Conservation (phyloP, 2,113 vertebrate species). For the Phocoena phocoena region DNA sequence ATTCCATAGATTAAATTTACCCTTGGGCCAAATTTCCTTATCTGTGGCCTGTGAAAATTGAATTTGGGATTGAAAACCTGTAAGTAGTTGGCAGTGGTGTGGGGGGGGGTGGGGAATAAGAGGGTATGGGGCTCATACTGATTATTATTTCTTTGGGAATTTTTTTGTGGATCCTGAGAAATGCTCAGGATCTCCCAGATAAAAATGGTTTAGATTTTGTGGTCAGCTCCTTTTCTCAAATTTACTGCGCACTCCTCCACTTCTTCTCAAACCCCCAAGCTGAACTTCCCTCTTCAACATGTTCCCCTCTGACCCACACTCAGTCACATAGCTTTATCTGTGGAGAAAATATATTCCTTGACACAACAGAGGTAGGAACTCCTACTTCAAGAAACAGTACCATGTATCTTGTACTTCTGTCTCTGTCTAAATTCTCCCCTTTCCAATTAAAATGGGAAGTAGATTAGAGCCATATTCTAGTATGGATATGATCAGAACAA, state of each 20-base stretch:
- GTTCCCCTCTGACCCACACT: neutral
- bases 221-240: neutral
- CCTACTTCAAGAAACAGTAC: neutral
- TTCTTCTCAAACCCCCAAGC: neutral
- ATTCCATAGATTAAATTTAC: conserved; percentile 4
- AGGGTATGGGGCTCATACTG: accelerated
- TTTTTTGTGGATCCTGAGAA: conserved; percentile 1
- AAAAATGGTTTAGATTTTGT: neutral
- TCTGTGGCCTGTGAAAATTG: neutral
- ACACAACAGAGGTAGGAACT: neutral
- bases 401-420: neutral
- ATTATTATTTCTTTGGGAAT: neutral
- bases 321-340: neutral
- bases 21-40: neutral
- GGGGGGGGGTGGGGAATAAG: neutral
- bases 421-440: neutral
- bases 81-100: neutral
- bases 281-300: neutral
- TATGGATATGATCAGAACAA: neutral
- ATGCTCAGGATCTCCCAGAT: neutral
- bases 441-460: conserved; percentile 11
- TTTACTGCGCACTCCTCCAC: neutral
- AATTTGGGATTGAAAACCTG: neutral
- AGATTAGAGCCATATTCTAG: neutral
- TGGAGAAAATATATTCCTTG: neutral